Conservation (phyloP, 2,113 vertebrate species). For the Stigmatopora argus region DNA sequence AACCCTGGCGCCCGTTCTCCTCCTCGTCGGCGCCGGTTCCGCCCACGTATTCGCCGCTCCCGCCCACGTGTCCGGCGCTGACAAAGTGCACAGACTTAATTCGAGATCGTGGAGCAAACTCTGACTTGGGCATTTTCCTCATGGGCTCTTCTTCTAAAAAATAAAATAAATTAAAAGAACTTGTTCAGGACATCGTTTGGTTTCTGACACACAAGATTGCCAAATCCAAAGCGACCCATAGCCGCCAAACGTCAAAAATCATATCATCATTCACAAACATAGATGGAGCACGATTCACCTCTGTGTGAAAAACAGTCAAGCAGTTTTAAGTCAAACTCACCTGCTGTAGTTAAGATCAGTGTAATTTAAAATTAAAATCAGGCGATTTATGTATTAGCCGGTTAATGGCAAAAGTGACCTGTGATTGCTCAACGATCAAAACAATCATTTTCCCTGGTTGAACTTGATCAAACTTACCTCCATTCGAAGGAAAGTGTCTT, state of each 20-base stretch:
- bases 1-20: constrained; percentile 67
- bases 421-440: background rate
- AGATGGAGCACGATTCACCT: too few species aligned
- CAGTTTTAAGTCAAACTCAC: too few species aligned
- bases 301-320: too few species aligned
- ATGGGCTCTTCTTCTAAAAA: constrained; percentile 80
- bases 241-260: too few species aligned
- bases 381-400: too few species aligned
- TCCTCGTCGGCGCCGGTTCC: constrained; percentile 71
- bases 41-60: constrained; percentile 22
- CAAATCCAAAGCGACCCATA: background rate
- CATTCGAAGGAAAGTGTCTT: constrained; percentile 74
- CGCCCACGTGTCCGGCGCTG: constrained; percentile 30
- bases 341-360: too few species aligned
- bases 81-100: constrained; percentile 89
- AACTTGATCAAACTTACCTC: constrained; percentile 74
- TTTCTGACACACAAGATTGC: background rate
- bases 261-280: too few species aligned
- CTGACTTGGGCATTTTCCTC: constrained; percentile 82
- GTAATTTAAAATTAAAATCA: too few species aligned
- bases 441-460: background rate
- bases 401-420: too few species aligned
- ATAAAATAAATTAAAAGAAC: constrained; percentile 1
- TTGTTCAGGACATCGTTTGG: background rate
- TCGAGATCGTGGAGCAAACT: constrained; percentile 79